A percentile compares a stretch with the other conserved stretches of the same genome.
Conservation (phyloP, 2,888 invertebrate genomes). For the Dichetophora obliterata region DNA sequence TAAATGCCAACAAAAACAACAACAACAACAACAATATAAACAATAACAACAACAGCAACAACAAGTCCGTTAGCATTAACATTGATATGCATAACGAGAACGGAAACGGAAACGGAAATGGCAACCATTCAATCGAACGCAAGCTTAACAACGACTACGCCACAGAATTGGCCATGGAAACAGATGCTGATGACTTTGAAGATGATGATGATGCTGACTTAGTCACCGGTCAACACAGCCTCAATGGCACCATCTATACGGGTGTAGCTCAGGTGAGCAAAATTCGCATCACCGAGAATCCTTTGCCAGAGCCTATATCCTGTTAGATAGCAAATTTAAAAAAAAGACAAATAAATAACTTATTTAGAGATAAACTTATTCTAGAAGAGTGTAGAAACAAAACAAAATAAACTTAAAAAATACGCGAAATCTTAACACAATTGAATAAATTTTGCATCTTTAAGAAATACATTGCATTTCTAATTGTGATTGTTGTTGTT, state of each 20-base stretch:
- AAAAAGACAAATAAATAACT: conserved; percentile 37
- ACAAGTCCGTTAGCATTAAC: background rate
- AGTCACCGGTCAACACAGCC: conserved; percentile 43
- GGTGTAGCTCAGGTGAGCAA: conserved; percentile 62
- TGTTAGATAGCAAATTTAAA: conserved; percentile 58
- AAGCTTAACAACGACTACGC: conserved; percentile 49
- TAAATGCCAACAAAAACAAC: conserved; percentile 43
- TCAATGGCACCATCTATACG: conserved; percentile 62
- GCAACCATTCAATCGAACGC: conserved; percentile 46
- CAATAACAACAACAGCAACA: conserved; percentile 30
- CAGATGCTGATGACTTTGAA: conserved; percentile 51
- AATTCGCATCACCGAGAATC: conserved; percentile 70
- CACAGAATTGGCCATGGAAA: conserved; percentile 37
- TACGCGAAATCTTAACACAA: background rate
- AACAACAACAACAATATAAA: conserved; percentile 27
- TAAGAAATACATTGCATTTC: conserved; percentile 18
- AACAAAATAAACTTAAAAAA: background rate
- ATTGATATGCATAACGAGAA: background rate
- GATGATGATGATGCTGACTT: conserved; percentile 51
- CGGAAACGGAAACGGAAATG: conserved; percentile 40
- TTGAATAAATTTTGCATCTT: background rate
- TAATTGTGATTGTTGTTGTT: background rate
- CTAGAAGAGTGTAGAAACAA: conserved; percentile 23
- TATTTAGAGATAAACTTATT: conserved; percentile 36
- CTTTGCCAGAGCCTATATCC: conserved; percentile 69